Evolutionary conservation across 2,797 vertebrate genomes (phyloP).

Genomic region (Myotis pilosus): DNA sequence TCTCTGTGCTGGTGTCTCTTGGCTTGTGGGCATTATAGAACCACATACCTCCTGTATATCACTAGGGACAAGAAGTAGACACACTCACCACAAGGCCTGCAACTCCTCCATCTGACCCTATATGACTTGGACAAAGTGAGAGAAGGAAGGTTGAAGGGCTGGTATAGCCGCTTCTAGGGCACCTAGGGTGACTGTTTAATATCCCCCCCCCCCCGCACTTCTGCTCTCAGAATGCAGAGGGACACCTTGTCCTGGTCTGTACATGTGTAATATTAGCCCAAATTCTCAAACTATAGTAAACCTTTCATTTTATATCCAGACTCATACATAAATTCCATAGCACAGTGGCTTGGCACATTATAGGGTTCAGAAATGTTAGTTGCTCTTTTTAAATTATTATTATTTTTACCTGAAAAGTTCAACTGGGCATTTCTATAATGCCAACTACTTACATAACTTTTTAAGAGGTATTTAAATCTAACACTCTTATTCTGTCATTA

Average conservation of each 20-base stretch:
- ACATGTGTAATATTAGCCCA: background rate
- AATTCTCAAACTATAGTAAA: background rate
- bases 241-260: background rate
- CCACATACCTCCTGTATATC: background rate
- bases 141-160: background rate
- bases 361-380: background rate
- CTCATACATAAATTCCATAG: background rate
- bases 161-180: background rate
- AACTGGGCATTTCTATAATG: background rate
- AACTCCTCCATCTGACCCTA: background rate
- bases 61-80: background rate
- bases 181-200: background rate
- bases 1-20: background rate
- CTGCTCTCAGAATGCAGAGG: background rate
- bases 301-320: background rate
- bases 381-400: background rate
- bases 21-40: background rate
- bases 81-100: background rate
- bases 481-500: slow-evolving; percentile 1
- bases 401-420: slow-evolving; percentile 28
- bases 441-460: slow-evolving; percentile 28
- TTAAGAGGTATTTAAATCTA: slow-evolving; percentile 43
- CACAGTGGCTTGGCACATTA: background rate
- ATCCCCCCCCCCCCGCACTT: background rate
- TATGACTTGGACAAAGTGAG: background rate